Conservation (phyloP, 2,888 invertebrate genomes). For the Anthophora plumipes region DNA sequence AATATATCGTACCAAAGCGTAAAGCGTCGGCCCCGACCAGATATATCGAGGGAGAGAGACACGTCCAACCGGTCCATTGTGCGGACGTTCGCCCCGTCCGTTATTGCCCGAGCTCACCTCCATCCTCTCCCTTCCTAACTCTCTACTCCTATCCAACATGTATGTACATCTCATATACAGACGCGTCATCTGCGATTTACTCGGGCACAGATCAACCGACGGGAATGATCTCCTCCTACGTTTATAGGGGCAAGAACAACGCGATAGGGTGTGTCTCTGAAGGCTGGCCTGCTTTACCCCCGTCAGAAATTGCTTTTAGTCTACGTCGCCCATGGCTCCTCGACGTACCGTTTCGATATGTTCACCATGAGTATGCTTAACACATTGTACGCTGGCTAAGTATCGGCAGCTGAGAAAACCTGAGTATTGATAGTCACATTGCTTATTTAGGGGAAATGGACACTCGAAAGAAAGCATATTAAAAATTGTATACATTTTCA, state of each 20-base stretch:
- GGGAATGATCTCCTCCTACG: neutral
- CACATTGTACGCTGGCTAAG: no score
- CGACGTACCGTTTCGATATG: no score
- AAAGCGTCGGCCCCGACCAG: slow-evolving; percentile 27
- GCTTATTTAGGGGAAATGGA: no score
- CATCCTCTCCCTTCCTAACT: slow-evolving; percentile 11
- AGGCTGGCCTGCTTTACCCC: neutral
- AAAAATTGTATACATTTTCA: no score
- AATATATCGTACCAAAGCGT: slow-evolving; percentile 61
- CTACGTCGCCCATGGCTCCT: no score
- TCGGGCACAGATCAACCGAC: slow-evolving; percentile 48
- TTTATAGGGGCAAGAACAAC: slow-evolving; percentile 12
- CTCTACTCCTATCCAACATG: neutral
- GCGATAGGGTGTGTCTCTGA: slow-evolving; percentile 29
- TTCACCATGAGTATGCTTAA: neutral
- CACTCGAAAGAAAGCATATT: no score
- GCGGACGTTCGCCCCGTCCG: slow-evolving; percentile 69
- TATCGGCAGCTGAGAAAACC: no score
- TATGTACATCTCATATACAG: slow-evolving; percentile 61
- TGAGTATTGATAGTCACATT: no score
- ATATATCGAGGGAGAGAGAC: slow-evolving; percentile 53
- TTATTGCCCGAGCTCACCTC: slow-evolving; percentile 62
- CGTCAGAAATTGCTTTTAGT: no score
- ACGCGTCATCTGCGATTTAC: slow-evolving; percentile 68
- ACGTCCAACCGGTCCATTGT: slow-evolving; percentile 66